Evolutionary conservation across 2,113 vertebrate genomes (phyloP).

Genomic region (Murina feae): DNA sequence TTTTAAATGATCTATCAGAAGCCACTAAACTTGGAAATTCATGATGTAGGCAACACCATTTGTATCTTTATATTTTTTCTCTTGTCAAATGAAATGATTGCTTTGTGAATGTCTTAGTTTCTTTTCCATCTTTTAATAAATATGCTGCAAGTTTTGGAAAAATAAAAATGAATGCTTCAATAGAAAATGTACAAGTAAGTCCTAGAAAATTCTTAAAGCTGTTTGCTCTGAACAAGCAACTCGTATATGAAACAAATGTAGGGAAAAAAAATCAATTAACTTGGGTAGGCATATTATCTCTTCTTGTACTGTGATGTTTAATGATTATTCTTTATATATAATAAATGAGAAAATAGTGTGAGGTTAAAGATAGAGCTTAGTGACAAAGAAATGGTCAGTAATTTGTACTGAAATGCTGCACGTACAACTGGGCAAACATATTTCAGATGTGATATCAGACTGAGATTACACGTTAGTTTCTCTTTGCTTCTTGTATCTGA

Average conservation of each 20-base stretch:
- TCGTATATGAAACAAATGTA: background rate
- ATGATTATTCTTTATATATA: background rate
- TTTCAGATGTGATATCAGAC: background rate
- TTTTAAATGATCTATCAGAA: background rate
- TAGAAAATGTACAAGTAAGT: background rate
- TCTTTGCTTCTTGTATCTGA: background rate
- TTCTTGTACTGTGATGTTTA: background rate
- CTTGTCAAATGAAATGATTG: background rate
- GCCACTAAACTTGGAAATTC: background rate
- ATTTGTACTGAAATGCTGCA: background rate
- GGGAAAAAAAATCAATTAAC: background rate
- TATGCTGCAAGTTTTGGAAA: background rate
- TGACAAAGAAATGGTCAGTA: background rate
- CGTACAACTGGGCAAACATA: background rate
- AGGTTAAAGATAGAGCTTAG: background rate
- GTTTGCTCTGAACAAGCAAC: background rate
- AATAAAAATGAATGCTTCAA: background rate
- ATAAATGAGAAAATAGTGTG: background rate
- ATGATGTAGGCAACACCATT: background rate
- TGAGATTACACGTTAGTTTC: background rate
- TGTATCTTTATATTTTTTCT: background rate
- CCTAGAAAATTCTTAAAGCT: background rate
- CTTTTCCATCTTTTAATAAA: background rate
- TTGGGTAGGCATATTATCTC: background rate
- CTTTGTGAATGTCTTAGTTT: background rate